Evolutionary conservation across 2,797 vertebrate species (phyloP), one percentile per base, ranked within the genome.

Genomic region (Melanotaenia pygmaea): DNA sequence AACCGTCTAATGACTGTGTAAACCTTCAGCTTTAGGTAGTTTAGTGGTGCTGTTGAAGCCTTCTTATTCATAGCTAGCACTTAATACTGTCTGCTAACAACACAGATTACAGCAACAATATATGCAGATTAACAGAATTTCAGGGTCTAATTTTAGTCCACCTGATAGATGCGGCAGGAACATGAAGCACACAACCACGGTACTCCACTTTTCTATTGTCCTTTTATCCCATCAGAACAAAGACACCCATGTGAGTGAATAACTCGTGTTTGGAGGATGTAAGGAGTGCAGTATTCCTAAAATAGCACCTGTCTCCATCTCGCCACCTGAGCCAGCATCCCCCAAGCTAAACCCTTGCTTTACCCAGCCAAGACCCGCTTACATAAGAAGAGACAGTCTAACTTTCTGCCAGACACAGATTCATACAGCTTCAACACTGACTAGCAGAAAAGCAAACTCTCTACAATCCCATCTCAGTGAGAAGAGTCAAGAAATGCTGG

Each of bases 321-420:
- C 70, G 76, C 84, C 88, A 92, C 86, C 90, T 92, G 90, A 91
- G 91, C 88, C 89, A 80, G 86, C 87, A 87, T 88, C 82, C 84
- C 58, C 81, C 73, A 53, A 84, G 83, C 89, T 79, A 81, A 86
- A 86, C 77, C 77, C 76, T 65, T 68, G 77, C 78, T 84, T 72
- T 82, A 62, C 72, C 72, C 80, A 77, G 83, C 82, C 86, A 83
- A 85, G 88, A 87, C 81, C 77, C 22, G 54, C 79, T 90, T 91
- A 90, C 83, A 82, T 90, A 91, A 90, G 68, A 91, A 85, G 51
- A 83, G 53, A 77, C 54, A 74, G 70, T 84, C 50, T 47, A 80
- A 89, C 80, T 90, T 88, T 88, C 80, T 84, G 82, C 81, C 73
- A 85, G 75, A 84, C 81, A 85, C 82, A 87, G 34, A 64, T 69